Base-by-base conservation (phyloP, 1,140 invertebrate species). In the Drosophila sechellia region DNA sequence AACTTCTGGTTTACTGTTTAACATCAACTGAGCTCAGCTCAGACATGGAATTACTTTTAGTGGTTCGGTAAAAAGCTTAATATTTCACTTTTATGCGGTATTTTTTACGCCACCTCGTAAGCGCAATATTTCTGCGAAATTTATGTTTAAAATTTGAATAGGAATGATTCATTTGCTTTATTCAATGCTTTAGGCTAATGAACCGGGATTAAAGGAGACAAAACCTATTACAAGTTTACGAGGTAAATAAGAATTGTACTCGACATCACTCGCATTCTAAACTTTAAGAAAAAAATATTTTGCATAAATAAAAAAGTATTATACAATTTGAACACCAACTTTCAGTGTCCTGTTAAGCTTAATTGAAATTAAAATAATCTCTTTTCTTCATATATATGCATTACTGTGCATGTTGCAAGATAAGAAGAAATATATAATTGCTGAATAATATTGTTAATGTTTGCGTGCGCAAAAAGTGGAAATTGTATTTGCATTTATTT, bases 1-100 rank as follows among this genome's bases (percentile, higher is more conserved):
- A 81, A 86, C 57, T 78, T 49, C 42, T 59, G 35, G 58, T 81
- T 86, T 86, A 85, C 56, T 63, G 66, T 55, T 39, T n/a, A 58
- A 39, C 68, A 61, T 50, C 60, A 64, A 71, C 63, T 56, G 56
- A 66, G 37, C 34, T 50, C 13, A 20, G 34, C 40, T 55, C 25
- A 57, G 35, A 85, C 72, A 74, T 48, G 56, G 50, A 85, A 85
- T 45, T 37, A 85, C 77, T 73, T 69, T 85, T 64, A 85, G 52
- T 43, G 39, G n/a, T 58, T 60, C 34, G 25, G 34, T 57, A 71
- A 71, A 77, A 22, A 63, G n/a, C 40, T 69, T 35, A 34, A 61
- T 45, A 35, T 43, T 52, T 53, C 52, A 68, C 60, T 43, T 77
- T 46, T 55, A 48, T 13, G 27, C 27, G 3, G 5, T 5, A 8